Evolutionary conservation across 2,888 invertebrate species (phyloP), one percentile per base, ranked within the genome.

Genomic region (Gibbula magus): DNA sequence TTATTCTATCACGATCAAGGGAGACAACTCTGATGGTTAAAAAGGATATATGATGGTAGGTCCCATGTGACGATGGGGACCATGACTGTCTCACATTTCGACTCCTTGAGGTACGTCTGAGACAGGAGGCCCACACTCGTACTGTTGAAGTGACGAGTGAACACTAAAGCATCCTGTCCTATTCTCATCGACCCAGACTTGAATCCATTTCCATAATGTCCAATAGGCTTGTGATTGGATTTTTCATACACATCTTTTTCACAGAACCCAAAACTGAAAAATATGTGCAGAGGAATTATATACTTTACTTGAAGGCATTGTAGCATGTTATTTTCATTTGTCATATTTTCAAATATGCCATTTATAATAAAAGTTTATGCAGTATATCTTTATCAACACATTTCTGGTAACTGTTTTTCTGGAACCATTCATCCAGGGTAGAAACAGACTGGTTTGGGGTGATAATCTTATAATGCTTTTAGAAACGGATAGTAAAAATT

Each of bases 121-220:
- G 91, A 92, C 35, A 92, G 85, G 61, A 92, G 86, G 1, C 92
- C 92, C 4, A 91, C 88, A 81, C 90, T 90, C 77, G 88, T 88
- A n/a, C 85, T 85, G 32, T 79, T 74, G 13, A 67, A 61, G 45
- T 86, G 82, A 18, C 89, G 84, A 5, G 92, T 92, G 82, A 92
- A 90, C 25, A 92, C 92, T n/a, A 92, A 75, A 0, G 90, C 92
- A 84, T 92, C 92, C 53, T 87, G 86, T 2, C 91, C 92, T 18
- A 92, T 87, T 18, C 92, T 87, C 92, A 92, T 92, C n/a, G 91
- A 91, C 5, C 92, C 92, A 7, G 91, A 91, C 82, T 92, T 92
- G 84, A 92, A 92, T 1, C 92, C 92, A 80, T 92, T 92, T 5
- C 92, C 92, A 87, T 92, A 92, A 45, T 89, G 87, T 66, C 92